phyloP scores from a whole-genome alignment of 2,797 vertebrate genomes.

The Oreochromis mossambicus region DNA sequence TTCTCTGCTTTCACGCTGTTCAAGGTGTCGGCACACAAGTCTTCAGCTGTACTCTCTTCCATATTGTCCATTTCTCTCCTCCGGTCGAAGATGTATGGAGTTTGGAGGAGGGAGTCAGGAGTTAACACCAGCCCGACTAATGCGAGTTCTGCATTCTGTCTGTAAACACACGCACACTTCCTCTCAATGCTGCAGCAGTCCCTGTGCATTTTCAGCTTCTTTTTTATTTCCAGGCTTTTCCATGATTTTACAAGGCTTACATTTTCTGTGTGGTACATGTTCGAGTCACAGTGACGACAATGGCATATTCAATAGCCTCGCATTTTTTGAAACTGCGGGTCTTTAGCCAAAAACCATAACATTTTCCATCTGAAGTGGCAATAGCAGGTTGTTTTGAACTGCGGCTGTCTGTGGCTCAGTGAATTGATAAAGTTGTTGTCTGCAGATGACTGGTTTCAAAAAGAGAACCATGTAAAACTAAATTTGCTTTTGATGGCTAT shows the following conservation, averaged over 20 bases:
- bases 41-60: not conserved
- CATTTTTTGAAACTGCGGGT: not conserved
- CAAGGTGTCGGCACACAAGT: not conserved
- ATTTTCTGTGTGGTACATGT: not conserved
- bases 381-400: not conserved
- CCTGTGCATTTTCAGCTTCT: not conserved
- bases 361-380: not conserved
- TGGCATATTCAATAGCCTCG: not conserved
- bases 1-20: not conserved
- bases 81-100: constrained; percentile 36
- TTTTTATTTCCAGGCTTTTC: not conserved
- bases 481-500: not conserved
- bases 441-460: not conserved
- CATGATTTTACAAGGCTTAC: not conserved
- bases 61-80: not conserved
- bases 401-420: not conserved
- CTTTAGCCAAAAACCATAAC: not conserved
- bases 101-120: not conserved
- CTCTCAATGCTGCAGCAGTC: not conserved
- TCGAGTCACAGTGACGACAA: not conserved
- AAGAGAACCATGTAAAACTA: not conserved
- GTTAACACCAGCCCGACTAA: constrained; percentile 11
- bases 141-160: not conserved
- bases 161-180: not conserved
- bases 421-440: not conserved